Percentiles rank a stretch among this genome's conserved stretches.
phyloP scores from a whole-genome alignment of 2,888 invertebrate species.

The Meiosimyza decipiens region DNA sequence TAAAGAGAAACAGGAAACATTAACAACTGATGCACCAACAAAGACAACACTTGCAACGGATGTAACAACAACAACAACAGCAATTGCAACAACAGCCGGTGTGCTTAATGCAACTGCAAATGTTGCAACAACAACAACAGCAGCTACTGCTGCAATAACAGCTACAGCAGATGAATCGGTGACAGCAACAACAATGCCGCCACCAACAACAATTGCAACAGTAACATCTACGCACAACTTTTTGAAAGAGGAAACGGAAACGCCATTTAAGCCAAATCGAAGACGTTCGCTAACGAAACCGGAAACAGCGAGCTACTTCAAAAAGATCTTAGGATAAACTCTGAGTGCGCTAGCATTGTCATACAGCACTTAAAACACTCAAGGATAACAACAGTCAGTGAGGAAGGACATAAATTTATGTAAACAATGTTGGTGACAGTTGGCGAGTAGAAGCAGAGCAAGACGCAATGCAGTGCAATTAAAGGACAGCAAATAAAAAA shows the following conservation, averaged over 20 bases:
- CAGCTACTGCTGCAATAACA: background rate
- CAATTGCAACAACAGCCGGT: slow-evolving; percentile 37
- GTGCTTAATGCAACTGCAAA: background rate
- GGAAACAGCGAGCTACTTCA: slow-evolving; percentile 66
- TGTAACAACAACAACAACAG: slow-evolving; percentile 35
- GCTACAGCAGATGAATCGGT: slow-evolving; percentile 28
- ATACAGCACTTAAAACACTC: background rate
- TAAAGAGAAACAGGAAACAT: slow-evolving; percentile 24
- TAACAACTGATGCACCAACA: slow-evolving; percentile 30
- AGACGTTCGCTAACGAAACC: slow-evolving; percentile 65
- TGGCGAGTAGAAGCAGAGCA: too few relatives aligned
- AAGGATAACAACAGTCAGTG: background rate
- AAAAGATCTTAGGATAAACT: slow-evolving; percentile 66
- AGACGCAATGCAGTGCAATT: too few relatives aligned
- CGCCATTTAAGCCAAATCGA: slow-evolving; percentile 66
- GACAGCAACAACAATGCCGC: slow-evolving; percentile 42
- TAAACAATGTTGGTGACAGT: too few relatives aligned
- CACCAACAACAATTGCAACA: slow-evolving; percentile 24
- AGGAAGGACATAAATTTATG: background rate
- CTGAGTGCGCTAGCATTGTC: background rate
- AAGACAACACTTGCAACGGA: slow-evolving; percentile 35
- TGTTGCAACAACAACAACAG: slow-evolving; percentile 15
- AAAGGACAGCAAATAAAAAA: too few relatives aligned
- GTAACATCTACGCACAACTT: slow-evolving; percentile 61
- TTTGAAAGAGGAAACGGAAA: slow-evolving; percentile 64